Evolutionary conservation across 2,888 invertebrate species (phyloP).

Genomic region (Metallyticus violacea): DNA sequence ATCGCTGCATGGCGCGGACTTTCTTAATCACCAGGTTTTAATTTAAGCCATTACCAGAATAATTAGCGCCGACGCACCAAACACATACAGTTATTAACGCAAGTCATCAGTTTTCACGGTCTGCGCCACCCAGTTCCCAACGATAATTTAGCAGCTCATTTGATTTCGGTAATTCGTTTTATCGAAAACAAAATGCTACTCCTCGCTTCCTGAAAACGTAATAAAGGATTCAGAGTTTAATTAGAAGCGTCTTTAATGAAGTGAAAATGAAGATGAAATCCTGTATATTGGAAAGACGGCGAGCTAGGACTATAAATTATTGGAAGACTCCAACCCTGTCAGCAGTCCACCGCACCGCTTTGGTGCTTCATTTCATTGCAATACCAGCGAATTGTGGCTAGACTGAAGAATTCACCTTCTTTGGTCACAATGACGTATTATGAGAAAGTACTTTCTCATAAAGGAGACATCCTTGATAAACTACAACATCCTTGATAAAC

Average conservation of each 20-base stretch:
- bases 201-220: neutral
- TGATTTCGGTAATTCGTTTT: neutral
- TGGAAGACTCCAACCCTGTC: neutral
- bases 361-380: neutral
- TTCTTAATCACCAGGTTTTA: conserved; percentile 37
- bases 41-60: conserved; percentile 45
- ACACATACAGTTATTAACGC: conserved; percentile 3
- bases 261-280: neutral
- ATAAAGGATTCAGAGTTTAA: neutral
- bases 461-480: no score
- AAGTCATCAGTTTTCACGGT: neutral
- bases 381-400: no score
- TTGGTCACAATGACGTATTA: no score
- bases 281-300: neutral
- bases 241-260: neutral
- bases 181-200: neutral
- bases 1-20: conserved; percentile 18
- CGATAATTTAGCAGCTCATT: neutral
- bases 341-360: no score
- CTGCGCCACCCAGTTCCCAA: neutral
- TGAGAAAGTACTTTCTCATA: no score
- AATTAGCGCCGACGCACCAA: conserved; percentile 39
- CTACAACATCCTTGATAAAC: no score
- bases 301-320: neutral
- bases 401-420: no score